Evolutionary conservation across 1,140 invertebrate species (phyloP).

Genomic region (Solen grandis): DNA sequence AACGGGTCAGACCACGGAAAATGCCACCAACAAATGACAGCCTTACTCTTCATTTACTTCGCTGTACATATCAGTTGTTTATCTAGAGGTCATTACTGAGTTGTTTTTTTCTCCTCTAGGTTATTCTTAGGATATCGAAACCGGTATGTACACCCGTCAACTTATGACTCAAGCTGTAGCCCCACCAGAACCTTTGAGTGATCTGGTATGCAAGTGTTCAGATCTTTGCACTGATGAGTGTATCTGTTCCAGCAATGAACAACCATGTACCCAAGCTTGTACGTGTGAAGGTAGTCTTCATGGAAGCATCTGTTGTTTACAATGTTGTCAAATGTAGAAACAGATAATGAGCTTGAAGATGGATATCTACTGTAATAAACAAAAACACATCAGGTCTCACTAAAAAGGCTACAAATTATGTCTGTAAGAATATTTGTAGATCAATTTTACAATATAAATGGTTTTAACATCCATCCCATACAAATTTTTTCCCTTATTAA

Average conservation of each 20-base stretch:
- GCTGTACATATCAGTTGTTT: conserved; percentile 15
- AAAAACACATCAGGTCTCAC: no score
- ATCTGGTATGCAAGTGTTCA: background rate
- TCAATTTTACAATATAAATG: background rate
- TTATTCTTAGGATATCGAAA: background rate
- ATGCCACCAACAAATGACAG: conserved; percentile 8
- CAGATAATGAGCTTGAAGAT: background rate
- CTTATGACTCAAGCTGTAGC: background rate
- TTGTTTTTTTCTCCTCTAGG: no score
- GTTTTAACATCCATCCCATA: background rate
- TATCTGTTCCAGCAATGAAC: conserved; percentile 3
- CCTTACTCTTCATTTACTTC: conserved; percentile 1
- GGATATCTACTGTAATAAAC: background rate
- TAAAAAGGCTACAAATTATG: background rate
- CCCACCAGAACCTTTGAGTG: conserved; percentile 11
- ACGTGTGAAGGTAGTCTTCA: background rate
- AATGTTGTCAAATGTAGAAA: background rate
- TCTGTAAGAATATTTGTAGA: background rate
- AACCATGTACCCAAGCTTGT: background rate
- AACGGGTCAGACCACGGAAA: background rate
- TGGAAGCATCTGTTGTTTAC: background rate
- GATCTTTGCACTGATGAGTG: background rate
- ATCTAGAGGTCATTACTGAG: background rate
- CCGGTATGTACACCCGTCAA: conserved; percentile 2
- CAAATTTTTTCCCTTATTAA: background rate